Base-by-base conservation (phyloP, 2,888 invertebrate species). In the Dascillus cervinus region DNA sequence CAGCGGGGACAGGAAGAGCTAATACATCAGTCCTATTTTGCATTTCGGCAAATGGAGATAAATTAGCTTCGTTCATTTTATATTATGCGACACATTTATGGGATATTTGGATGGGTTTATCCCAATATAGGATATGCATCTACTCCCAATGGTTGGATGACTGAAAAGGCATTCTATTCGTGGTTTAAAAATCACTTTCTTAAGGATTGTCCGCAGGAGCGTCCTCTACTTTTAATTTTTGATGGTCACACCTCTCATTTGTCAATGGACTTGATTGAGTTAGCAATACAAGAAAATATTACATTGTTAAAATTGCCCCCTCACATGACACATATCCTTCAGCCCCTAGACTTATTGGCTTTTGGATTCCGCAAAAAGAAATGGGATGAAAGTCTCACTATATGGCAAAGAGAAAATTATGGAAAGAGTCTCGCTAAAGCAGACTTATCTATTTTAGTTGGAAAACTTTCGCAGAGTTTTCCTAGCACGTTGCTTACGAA, bases 121-220 rank as follows among this genome's bases (percentile, higher is more conserved):
- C 22, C 13, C 17, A 38, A 37, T 3, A 53, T 47, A 5, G 23
- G 37, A 2, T 54, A 52, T 32, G 49, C 51, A 3, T 47, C 49
- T 3, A 52, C 50, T 3, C 32, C 30, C 14, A 57, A 57, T 34
- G 55, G 52, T 1, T 56, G 55, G 55, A 58, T 58, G 49, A 52
- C 59, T 21, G 39, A 43, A 2, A 37, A 46, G 0, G 38, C 53
- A 4, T 53, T 46, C 32, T 12, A 24, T 20, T 39, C 40, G 11
- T 46, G 41, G 28, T 41, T 48, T 28, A 23, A 42, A 22, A 41
- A 37, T 13, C 34, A 26, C 14, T 37, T 42, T 13, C 9, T 34
- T 12, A 29, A 32, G 5, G 25, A 25, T 10, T 22, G 30, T 14
- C 22, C 24, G 12, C 9, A 31, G 15, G 26, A 36, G 11, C 8